Conservation (phyloP, 2,113 vertebrate species). For the Willisornis vidua region DNA sequence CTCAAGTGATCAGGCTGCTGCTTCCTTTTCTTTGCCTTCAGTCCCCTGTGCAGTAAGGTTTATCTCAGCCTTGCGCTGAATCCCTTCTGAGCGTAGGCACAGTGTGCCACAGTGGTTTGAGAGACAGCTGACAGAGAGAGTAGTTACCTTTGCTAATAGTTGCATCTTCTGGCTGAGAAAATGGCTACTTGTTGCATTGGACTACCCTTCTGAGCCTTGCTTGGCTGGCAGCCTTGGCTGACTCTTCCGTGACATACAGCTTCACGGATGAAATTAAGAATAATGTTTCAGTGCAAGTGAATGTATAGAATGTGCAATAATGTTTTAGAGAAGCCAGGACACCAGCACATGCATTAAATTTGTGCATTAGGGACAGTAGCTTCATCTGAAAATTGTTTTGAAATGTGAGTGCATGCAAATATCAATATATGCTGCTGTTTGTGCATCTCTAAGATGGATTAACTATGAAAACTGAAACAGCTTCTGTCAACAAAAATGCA, state of each 20-base stretch:
- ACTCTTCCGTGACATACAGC: neutral
- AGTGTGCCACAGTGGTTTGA: neutral
- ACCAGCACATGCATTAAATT: neutral
- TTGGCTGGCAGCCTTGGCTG: neutral
- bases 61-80: neutral
- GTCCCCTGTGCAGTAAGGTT: neutral
- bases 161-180: neutral
- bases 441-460: slow-evolving; percentile 31
- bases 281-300: neutral
- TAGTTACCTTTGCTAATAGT: neutral
- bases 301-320: neutral
- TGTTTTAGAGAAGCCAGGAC: neutral
- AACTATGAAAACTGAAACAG: slow-evolving; percentile 16
- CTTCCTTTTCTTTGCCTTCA: neutral
- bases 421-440: neutral
- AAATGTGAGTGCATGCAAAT: neutral
- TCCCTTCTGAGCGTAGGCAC: neutral
- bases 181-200: neutral
- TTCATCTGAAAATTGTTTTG: neutral
- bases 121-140: neutral
- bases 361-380: neutral
- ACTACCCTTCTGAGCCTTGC: neutral
- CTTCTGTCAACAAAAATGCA: slow-evolving; percentile 3
- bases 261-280: neutral
- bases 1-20: neutral